Evolutionary conservation across 2,113 vertebrate species (phyloP).

Genomic region (Ellobius talpinus): DNA sequence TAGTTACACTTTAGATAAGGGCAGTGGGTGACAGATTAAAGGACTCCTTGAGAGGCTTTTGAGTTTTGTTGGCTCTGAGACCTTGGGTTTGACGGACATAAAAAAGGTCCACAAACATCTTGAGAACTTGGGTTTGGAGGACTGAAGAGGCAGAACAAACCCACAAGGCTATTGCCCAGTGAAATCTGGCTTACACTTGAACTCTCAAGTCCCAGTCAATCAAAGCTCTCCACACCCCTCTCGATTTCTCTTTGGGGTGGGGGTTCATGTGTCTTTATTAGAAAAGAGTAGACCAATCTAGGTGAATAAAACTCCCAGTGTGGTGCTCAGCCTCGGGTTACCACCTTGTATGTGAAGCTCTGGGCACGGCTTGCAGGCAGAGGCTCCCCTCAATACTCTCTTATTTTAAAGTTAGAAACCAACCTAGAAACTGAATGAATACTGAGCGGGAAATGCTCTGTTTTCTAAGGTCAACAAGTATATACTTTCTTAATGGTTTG

Average conservation of each 20-base stretch:
- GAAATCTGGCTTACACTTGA: background rate
- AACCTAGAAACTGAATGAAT: background rate
- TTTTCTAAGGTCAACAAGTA: background rate
- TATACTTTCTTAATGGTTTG: background rate
- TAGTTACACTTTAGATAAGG: background rate
- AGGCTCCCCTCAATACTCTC: background rate
- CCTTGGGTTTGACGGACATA: background rate
- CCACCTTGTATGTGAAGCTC: background rate
- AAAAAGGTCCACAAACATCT: background rate
- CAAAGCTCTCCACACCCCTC: background rate
- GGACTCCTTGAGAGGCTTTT: background rate
- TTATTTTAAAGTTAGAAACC: slow-evolving; percentile 16
- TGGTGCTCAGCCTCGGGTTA: background rate
- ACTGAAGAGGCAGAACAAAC: background rate
- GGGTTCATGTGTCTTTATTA: background rate
- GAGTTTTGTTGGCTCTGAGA: slow-evolving; percentile 1
- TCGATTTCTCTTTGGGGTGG: background rate
- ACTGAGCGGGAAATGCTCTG: background rate
- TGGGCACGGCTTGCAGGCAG: background rate
- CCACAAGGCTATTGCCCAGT: background rate
- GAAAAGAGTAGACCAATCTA: background rate
- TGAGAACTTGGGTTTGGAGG: background rate
- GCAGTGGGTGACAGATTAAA: background rate
- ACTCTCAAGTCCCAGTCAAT: background rate
- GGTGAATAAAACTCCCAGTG: background rate